These are phyloP conservation scores for Zaprionus kolodkinae DNA, from an alignment of 1,140 invertebrate genomes.

Conservation along the genomic window DNA sequence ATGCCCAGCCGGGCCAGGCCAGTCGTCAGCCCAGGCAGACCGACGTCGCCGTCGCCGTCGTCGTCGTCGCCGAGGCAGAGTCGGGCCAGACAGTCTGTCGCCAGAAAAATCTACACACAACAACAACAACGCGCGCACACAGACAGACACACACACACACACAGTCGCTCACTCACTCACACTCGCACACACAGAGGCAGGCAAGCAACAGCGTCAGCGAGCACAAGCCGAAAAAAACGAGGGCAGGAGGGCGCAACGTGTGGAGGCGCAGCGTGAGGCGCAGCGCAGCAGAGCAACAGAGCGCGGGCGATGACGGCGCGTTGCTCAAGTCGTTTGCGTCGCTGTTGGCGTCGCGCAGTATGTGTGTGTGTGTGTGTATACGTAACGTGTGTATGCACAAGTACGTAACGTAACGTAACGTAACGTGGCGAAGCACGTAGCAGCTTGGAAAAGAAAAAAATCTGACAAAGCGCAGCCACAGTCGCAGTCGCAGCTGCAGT, in stretches of 20 bases:
- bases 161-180: conserved; percentile 4
- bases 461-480: conserved; percentile 53
- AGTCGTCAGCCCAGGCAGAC: conserved; percentile 43
- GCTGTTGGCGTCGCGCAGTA: conserved; percentile 42
- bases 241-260: not conserved
- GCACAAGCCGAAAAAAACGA: conserved; percentile 48
- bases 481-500: conserved; percentile 16
- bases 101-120: conserved; percentile 78
- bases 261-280: conserved; percentile 1
- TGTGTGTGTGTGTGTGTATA: not conserved
- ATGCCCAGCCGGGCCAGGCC: conserved; percentile 37
- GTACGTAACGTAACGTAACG: not conserved
- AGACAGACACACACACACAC: conserved; percentile 3
- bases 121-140: conserved; percentile 36
- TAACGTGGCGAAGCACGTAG: not conserved
- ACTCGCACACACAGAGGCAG: not conserved
- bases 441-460: conserved; percentile 39
- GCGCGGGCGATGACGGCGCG: conserved; percentile 19
- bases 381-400: not conserved
- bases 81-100: conserved; percentile 81
- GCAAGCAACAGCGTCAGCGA: conserved; percentile 15
- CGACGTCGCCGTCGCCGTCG: conserved; percentile 9
- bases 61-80: conserved; percentile 34
- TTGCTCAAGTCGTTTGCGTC: conserved; percentile 48
- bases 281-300: not conserved